A percentile compares a stretch with the other conserved stretches of the same genome.
These are phyloP conservation scores for Phaenicophaeus curvirostris DNA, from an alignment of 2,797 vertebrate species.

Conservation along the genomic window DNA sequence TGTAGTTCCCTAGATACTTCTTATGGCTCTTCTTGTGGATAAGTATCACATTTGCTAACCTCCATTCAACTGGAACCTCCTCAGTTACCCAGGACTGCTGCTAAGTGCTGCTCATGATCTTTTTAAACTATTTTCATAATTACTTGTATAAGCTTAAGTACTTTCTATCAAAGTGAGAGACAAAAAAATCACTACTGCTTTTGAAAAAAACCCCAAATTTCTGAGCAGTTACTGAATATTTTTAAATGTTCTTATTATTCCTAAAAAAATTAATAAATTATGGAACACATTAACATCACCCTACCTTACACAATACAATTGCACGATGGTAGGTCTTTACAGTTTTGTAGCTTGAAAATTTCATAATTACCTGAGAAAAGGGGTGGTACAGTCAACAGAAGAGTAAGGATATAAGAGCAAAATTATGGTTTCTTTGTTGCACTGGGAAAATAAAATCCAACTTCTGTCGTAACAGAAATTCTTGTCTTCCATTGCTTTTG, in stretches of 20 bases:
- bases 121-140: not conserved
- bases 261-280: not conserved
- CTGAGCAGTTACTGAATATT: not conserved
- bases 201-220: not conserved
- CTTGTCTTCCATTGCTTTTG: not conserved
- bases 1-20: too few relatives aligned
- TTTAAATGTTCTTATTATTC: not conserved
- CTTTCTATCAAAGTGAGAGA: not conserved
- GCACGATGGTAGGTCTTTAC: not conserved
- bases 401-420: not conserved
- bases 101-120: not conserved
- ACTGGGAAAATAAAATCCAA: not conserved
- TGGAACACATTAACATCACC: not conserved
- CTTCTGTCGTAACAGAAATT: not conserved
- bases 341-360: not conserved
- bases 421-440: not conserved
- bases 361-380: not conserved
- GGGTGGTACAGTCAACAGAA: rapidly evolving
- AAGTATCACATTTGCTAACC: too few relatives aligned
- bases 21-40: too few relatives aligned
- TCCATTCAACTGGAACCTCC: too few relatives aligned
- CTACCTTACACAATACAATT: not conserved
- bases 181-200: not conserved
- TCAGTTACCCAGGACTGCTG: too few relatives aligned
- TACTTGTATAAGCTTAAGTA: not conserved